A percentile compares a stretch with the other conserved stretches of the same genome.
Conservation (phyloP, 53 echinoderm and acorn worm species). For the Antedon mediterranea region DNA sequence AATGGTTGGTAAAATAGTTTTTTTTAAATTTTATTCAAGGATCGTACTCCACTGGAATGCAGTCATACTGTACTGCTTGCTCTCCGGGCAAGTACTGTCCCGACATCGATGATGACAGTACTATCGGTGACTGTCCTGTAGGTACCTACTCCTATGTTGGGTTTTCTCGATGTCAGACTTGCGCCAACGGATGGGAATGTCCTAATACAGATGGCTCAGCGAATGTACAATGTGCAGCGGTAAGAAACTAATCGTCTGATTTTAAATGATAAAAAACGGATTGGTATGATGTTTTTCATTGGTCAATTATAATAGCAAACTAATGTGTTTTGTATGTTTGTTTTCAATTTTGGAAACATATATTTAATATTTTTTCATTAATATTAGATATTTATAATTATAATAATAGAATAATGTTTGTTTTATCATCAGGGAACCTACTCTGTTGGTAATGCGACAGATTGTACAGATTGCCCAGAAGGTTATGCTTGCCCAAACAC, state of each 20-base stretch:
- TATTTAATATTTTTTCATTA: too few relatives aligned
- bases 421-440: conserved; percentile 50
- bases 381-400: background rate
- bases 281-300: too few relatives aligned
- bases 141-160: conserved; percentile 62
- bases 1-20: too few relatives aligned
- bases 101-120: conserved; percentile 40
- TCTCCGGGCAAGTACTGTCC: conserved; percentile 69
- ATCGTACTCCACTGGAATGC: conserved; percentile 64
- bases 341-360: background rate
- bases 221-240: conserved; percentile 47
- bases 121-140: conserved; percentile 26
- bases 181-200: conserved; percentile 67
- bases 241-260: conserved; percentile 20
- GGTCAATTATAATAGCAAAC: background rate
- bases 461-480: conserved; percentile 33
- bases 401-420: background rate
- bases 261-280: too few relatives aligned
- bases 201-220: conserved; percentile 58
- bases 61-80: conserved; percentile 71
- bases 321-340: too few relatives aligned
- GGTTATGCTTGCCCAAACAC: conserved; percentile 27
- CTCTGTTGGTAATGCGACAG: conserved; percentile 24
- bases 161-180: conserved; percentile 36
- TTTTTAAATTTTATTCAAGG: conserved; percentile 40